These are phyloP conservation scores for Psix sp. DNA, from an alignment of 1,140 invertebrate genomes.

Conservation along the genomic window DNA sequence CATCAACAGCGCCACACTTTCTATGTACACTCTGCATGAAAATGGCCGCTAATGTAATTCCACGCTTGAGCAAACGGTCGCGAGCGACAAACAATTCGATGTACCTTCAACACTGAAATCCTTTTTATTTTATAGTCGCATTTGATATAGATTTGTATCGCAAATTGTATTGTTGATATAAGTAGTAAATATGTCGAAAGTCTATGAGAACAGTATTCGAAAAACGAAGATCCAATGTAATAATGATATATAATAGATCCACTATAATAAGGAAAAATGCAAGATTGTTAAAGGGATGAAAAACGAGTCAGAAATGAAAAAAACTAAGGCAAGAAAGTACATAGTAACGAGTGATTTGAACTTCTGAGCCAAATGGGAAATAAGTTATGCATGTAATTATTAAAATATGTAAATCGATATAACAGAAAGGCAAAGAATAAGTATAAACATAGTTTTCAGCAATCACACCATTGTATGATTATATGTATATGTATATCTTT, in stretches of 20 bases:
- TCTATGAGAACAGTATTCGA: constrained; percentile 59
- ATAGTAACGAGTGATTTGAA: constrained; percentile 39
- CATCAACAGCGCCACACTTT: too few species aligned
- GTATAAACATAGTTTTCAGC: constrained; percentile 58
- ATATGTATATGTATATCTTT: constrained; percentile 61
- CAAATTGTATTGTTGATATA: constrained; percentile 57
- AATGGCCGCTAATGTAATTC: too few species aligned
- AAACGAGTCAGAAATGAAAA: background rate
- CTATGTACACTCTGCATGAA: too few species aligned
- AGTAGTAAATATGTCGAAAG: constrained; percentile 59
- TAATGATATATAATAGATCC: constrained; percentile 2
- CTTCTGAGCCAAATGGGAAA: constrained; percentile 57
- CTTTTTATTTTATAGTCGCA: constrained; percentile 63
- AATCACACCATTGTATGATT: constrained; percentile 56
- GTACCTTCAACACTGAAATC: constrained; percentile 52
- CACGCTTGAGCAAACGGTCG: background rate
- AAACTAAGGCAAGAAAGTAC: constrained; percentile 27
- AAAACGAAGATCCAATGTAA: constrained; percentile 59
- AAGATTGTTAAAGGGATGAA: constrained; percentile 6
- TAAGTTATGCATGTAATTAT: constrained; percentile 53
- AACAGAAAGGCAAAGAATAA: constrained; percentile 46
- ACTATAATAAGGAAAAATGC: background rate
- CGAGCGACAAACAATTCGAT: background rate
- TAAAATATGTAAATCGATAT: constrained; percentile 54
- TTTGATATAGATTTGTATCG: constrained; percentile 58